Percentiles rank a stretch among this genome's conserved stretches.
Evolutionary conservation across 2,797 vertebrate species (phyloP).

Genomic region (Phoxinus dragarum): DNA sequence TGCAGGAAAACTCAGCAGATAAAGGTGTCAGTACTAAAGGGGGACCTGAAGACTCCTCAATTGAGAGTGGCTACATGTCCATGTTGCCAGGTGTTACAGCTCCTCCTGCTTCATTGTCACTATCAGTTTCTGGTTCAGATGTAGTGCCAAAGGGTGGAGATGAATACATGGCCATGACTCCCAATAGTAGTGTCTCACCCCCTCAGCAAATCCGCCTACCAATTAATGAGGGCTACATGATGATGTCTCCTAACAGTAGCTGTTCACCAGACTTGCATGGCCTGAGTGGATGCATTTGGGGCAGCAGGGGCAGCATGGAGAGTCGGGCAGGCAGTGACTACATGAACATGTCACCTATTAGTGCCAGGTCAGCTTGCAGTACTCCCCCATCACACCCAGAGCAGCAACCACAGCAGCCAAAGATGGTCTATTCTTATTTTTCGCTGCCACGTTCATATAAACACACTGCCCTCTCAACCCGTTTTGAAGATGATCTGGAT

Average conservation of each 20-base stretch:
- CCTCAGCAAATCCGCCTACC: constrained; percentile 78
- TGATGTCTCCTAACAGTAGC: constrained; percentile 84
- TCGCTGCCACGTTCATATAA: constrained; percentile 83
- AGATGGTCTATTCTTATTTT: constrained; percentile 81
- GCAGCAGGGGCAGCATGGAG: constrained; percentile 75
- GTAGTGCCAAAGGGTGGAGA: constrained; percentile 72
- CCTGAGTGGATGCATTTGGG: constrained; percentile 75
- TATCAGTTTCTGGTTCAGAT: constrained; percentile 74
- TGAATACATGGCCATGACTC: constrained; percentile 85
- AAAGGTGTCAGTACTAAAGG: constrained; percentile 66
- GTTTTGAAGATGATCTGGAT: constrained; percentile 80
- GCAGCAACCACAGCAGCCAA: constrained; percentile 78
- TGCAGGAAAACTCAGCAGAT: constrained; percentile 67
- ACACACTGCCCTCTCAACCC: constrained; percentile 77
- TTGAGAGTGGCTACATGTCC: constrained; percentile 82
- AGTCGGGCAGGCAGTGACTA: constrained; percentile 79
- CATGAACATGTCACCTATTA: constrained; percentile 85
- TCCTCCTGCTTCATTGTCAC: constrained; percentile 76
- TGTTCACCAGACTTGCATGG: constrained; percentile 77
- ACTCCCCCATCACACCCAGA: constrained; percentile 77
- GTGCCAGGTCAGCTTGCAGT: constrained; percentile 79
- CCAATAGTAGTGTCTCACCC: constrained; percentile 80
- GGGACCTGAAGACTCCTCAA: constrained; percentile 54
- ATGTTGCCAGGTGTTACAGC: constrained; percentile 83
- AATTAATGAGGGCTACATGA: constrained; percentile 80